Evolutionary conservation across 2,888 invertebrate genomes (phyloP).

Genomic region (Eristalis intricaria): DNA sequence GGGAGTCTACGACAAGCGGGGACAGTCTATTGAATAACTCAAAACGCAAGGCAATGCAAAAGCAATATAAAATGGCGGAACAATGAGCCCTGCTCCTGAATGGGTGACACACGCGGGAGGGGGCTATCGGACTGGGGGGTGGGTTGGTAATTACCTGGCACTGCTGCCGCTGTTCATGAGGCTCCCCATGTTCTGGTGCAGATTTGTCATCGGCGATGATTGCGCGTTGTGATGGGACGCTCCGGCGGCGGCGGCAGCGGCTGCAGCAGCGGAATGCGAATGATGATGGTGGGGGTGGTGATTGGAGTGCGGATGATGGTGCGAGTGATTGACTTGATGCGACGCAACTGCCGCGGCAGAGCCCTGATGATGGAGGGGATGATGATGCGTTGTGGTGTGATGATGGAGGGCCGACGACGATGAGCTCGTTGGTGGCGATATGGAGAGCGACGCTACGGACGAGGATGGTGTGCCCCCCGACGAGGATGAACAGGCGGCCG

Average conservation of each 20-base stretch:
- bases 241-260: constrained; percentile 73
- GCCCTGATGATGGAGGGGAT: constrained; percentile 71
- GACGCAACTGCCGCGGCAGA: constrained; percentile 68
- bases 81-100: constrained; percentile 12
- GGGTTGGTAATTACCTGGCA: constrained; percentile 78
- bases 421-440: constrained; percentile 71
- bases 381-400: constrained; percentile 60
- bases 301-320: constrained; percentile 75
- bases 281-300: constrained; percentile 75
- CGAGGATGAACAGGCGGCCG: constrained; percentile 66
- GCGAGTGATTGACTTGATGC: constrained; percentile 73
- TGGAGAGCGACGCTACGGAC: constrained; percentile 65
- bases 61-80: constrained; percentile 62
- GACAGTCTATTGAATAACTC: constrained; percentile 6
- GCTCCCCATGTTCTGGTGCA: constrained; percentile 81
- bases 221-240: constrained; percentile 79
- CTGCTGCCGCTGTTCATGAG: constrained; percentile 81
- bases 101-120: background rate
- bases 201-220: constrained; percentile 80
- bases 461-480: constrained; percentile 70
- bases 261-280: constrained; percentile 73
- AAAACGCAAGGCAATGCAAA: constrained; percentile 54
- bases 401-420: constrained; percentile 72
- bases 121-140: background rate
- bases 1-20: constrained; percentile 6